phyloP scores from a whole-genome alignment of 2,113 vertebrate genomes.

The Merops nubicus region DNA sequence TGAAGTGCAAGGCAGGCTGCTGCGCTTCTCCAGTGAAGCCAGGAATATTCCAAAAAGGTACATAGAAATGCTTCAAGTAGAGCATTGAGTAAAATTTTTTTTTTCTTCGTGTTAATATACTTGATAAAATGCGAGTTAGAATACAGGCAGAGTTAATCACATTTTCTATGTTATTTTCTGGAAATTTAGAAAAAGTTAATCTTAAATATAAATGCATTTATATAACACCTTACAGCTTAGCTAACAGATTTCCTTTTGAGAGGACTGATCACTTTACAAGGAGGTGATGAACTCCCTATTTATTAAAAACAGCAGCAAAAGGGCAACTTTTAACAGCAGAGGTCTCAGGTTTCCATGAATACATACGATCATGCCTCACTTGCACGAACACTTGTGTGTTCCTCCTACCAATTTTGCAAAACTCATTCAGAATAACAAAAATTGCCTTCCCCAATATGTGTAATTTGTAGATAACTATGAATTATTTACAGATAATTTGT shows the following conservation, averaged over 20 bases:
- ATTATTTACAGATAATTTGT: not conserved
- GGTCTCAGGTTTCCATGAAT: not conserved
- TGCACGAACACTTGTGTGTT: not conserved
- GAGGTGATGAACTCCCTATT: not conserved
- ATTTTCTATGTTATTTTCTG: not conserved
- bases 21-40: slow-evolving; percentile 90
- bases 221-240: not conserved
- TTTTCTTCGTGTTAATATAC: not conserved
- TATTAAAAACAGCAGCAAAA: not conserved
- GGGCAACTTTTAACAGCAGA: not conserved
- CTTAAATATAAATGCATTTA: not conserved
- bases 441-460: not conserved
- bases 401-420: not conserved
- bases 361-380: not conserved
- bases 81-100: not conserved
- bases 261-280: not conserved
- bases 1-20: slow-evolving; percentile 89
- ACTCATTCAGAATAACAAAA: not conserved
- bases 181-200: not conserved
- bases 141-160: not conserved
- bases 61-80: not conserved
- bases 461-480: not conserved
- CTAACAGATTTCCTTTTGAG: not conserved
- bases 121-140: not conserved
- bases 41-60: slow-evolving; percentile 91